Conservation (phyloP, 2,888 invertebrate species). For the Athalia circularis region DNA sequence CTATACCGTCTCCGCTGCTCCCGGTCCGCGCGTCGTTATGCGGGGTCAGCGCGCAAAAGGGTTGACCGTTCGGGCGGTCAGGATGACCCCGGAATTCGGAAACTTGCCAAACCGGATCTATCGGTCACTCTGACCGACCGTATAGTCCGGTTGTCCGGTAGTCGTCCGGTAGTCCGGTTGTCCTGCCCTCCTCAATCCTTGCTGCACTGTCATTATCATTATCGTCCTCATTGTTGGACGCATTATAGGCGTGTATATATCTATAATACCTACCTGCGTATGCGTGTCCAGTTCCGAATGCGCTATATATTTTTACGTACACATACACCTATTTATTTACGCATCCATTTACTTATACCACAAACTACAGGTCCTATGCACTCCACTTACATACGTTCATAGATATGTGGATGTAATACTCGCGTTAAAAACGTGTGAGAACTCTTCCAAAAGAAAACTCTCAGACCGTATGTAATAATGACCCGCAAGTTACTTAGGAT, state of each 20-base stretch:
- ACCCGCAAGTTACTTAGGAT: no score
- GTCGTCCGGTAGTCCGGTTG: slow-evolving; percentile 1
- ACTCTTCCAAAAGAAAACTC: slow-evolving; percentile 32
- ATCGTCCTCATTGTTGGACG: slow-evolving; percentile 37
- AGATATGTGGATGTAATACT: background rate
- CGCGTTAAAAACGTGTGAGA: slow-evolving; percentile 8
- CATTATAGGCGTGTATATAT: slow-evolving; percentile 2
- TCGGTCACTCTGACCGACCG: slow-evolving; percentile 66
- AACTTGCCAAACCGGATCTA: slow-evolving; percentile 74
- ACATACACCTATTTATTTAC: no score
- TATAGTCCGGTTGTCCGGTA: slow-evolving; percentile 15
- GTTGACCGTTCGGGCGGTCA: slow-evolving; percentile 49
- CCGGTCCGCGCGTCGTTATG: slow-evolving; percentile 48
- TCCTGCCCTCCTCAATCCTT: slow-evolving; percentile 7
- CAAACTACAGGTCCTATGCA: slow-evolving; percentile 14
- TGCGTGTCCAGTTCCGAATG: no score
- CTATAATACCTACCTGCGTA: no score
- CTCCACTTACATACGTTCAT: no score
- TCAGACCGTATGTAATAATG: background rate
- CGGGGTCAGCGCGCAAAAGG: slow-evolving; percentile 54
- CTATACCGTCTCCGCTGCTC: no score
- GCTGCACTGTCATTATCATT: slow-evolving; percentile 33
- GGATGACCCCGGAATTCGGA: slow-evolving; percentile 73
- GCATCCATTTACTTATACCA: no score
- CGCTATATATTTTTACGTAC: no score